A percentile compares a stretch with the other conserved stretches of the same genome.
Evolutionary conservation across 2,888 invertebrate species (phyloP).

Genomic region (Lasiommata megera): DNA sequence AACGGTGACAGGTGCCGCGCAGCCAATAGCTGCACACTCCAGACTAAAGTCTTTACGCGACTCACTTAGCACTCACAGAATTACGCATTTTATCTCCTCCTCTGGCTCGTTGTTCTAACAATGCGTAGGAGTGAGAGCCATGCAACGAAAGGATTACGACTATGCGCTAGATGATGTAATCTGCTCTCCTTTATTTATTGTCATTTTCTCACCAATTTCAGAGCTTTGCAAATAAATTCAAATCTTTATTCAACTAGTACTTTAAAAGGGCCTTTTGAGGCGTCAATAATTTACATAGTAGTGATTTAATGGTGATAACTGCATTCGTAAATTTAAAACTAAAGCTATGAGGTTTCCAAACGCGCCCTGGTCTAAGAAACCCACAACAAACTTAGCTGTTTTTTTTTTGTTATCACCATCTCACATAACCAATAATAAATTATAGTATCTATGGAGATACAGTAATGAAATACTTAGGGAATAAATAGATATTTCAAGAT

Average conservation of each 20-base stretch:
- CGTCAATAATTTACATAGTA: too few relatives aligned
- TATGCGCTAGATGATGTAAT: slow-evolving; percentile 8
- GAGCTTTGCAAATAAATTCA: too few relatives aligned
- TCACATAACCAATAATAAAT: too few relatives aligned
- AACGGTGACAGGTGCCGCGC: slow-evolving; percentile 70
- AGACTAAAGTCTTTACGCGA: slow-evolving; percentile 52
- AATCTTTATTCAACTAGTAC: too few relatives aligned
- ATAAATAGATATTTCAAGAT: not conserved
- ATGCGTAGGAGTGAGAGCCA: slow-evolving; percentile 12
- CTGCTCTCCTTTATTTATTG: slow-evolving; percentile 2
- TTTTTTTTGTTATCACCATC: too few relatives aligned
- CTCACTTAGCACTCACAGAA: slow-evolving; percentile 53
- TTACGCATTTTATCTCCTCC: slow-evolving; percentile 52
- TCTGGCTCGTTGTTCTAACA: slow-evolving; percentile 32
- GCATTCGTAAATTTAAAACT: too few relatives aligned
- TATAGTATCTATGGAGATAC: too few relatives aligned
- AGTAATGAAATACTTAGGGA: not conserved
- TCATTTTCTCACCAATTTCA: not conserved
- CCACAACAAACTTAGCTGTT: too few relatives aligned
- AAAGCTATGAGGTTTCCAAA: too few relatives aligned
- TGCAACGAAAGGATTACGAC: slow-evolving; percentile 2
- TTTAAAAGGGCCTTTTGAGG: too few relatives aligned
- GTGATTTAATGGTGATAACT: too few relatives aligned
- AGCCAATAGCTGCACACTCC: slow-evolving; percentile 49
- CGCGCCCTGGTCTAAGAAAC: too few relatives aligned